Evolutionary conservation across 2,888 invertebrate species (phyloP).

Genomic region (Agonopterix subpropinquella): DNA sequence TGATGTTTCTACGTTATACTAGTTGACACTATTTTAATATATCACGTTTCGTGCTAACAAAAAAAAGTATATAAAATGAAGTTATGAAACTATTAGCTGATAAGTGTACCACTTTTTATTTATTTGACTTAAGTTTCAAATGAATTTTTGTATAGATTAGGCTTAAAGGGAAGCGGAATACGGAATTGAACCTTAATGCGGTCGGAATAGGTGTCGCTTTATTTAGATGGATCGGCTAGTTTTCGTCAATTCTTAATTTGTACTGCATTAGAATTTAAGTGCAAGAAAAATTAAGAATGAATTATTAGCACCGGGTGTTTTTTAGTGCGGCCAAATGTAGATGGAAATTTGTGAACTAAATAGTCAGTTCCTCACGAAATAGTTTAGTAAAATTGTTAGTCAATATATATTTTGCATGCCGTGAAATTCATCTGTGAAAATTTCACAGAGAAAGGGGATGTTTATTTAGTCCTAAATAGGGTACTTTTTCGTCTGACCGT

Average conservation of each 20-base stretch:
- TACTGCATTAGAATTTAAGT: conserved; percentile 21
- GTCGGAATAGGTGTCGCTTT: conserved; percentile 10
- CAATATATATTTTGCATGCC: conserved; percentile 14
- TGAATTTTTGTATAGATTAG: conserved; percentile 29
- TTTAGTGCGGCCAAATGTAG: conserved; percentile 40
- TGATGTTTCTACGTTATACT: conserved; percentile 57
- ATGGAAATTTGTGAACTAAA: conserved; percentile 12
- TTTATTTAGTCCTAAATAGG: neutral
- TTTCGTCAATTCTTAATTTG: conserved; percentile 52
- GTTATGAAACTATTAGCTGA: conserved; percentile 58
- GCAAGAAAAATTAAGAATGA: conserved; percentile 3
- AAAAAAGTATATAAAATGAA: conserved; percentile 45
- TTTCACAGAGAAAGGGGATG: neutral
- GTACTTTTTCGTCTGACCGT: neutral
- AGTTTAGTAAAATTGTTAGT: conserved; percentile 24
- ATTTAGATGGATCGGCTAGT: conserved; percentile 14
- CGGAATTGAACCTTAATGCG: conserved; percentile 15
- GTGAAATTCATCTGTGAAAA: neutral
- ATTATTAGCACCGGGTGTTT: conserved; percentile 23
- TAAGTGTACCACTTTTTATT: conserved; percentile 63
- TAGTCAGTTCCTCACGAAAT: conserved; percentile 31
- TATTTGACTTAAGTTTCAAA: conserved; percentile 43
- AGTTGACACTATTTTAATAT: conserved; percentile 59
- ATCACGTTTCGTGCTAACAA: conserved; percentile 46
- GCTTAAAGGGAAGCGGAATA: conserved; percentile 4